Percentiles rank a stretch among this genome's conserved stretches.
These are phyloP conservation scores for Sebastes fasciatus DNA, from an alignment of 2,113 vertebrate genomes.

Conservation along the genomic window DNA sequence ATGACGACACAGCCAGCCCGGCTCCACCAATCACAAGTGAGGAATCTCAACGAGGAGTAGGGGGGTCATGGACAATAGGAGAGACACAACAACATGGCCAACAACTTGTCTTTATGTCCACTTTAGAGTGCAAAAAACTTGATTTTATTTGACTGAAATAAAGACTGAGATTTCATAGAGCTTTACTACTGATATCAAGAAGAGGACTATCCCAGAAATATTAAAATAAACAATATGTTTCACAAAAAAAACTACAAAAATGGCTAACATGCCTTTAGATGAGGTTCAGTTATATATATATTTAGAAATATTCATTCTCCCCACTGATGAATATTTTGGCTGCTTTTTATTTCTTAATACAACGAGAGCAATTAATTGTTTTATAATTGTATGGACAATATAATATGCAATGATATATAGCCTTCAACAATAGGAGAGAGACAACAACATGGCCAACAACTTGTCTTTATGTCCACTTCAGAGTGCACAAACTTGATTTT, in stretches of 20 bases:
- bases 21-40: conserved; percentile 90
- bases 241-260: not conserved
- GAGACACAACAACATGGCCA: conserved; percentile 77
- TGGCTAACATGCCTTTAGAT: not conserved
- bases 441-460: conserved; percentile 77
- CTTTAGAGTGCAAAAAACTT: conserved; percentile 1
- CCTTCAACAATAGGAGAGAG: conserved; percentile 70
- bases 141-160: not conserved
- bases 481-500: conserved; percentile 1
- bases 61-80: conserved; percentile 73
- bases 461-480: conserved; percentile 44
- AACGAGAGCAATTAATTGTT: not conserved
- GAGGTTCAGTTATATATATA: not conserved
- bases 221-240: not conserved
- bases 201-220: not conserved
- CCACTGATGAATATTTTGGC: not conserved
- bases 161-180: not conserved
- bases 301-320: not conserved
- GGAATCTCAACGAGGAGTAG: conserved; percentile 56
- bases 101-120: conserved; percentile 56
- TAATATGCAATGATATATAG: not conserved
- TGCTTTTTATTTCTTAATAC: no score
- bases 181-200: not conserved
- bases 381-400: not conserved
- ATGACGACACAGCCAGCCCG: conserved; percentile 88